phyloP scores from a whole-genome alignment of 2,888 invertebrate species.

The Eretmocerus hayati region DNA sequence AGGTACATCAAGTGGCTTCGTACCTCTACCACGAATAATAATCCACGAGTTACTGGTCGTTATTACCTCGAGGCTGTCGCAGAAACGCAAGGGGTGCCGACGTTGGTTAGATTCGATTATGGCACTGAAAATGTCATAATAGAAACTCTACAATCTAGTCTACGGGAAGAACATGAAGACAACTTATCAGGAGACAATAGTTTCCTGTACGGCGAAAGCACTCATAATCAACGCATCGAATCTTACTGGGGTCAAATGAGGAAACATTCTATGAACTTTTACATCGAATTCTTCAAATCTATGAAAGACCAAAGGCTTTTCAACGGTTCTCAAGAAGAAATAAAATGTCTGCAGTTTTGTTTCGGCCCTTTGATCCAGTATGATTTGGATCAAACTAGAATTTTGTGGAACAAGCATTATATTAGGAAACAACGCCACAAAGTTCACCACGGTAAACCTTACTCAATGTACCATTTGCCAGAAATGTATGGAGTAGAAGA shows the following conservation, averaged over 20 bases:
- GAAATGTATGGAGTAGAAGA: slow-evolving; percentile 3
- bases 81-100: slow-evolving; percentile 5
- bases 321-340: slow-evolving; percentile 2
- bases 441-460: slow-evolving; percentile 5
- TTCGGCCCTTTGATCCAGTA: slow-evolving; percentile 11
- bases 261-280: slow-evolving; percentile 4
- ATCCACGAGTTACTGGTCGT: not conserved
- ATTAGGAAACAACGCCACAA: slow-evolving; percentile 13
- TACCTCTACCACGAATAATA: slow-evolving; percentile 1
- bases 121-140: slow-evolving; percentile 11
- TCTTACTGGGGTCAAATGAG: slow-evolving; percentile 13
- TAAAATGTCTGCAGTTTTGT: slow-evolving; percentile 10
- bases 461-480: slow-evolving; percentile 10
- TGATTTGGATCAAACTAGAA: slow-evolving; percentile 9
- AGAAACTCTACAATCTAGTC: slow-evolving; percentile 5
- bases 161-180: slow-evolving; percentile 6
- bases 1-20: slow-evolving; percentile 2
- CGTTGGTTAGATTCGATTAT: slow-evolving; percentile 7
- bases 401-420: slow-evolving; percentile 14
- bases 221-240: too few species aligned
- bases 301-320: slow-evolving; percentile 1
- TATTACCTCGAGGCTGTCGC: slow-evolving; percentile 14
- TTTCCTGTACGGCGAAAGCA: slow-evolving; percentile 12
- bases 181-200: slow-evolving; percentile 7
- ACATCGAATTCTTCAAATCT: slow-evolving; percentile 14